Percentiles rank a stretch among this genome's conserved stretches.
Evolutionary conservation across 2,113 vertebrate species (phyloP).

Genomic region (Phrynosoma blainvillii): DNA sequence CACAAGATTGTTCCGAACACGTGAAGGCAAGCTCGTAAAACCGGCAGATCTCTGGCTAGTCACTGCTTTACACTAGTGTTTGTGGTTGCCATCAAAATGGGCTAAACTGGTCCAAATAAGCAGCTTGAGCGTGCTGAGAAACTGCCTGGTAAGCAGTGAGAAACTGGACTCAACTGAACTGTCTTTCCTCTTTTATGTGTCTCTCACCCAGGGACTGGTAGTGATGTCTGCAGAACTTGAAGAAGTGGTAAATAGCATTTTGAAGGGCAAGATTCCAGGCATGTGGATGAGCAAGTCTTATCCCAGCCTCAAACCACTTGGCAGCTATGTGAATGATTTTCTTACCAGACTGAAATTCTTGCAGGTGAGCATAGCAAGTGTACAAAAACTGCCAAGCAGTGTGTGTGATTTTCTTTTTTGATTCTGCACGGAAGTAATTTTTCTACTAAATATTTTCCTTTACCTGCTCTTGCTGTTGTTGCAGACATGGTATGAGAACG

Average conservation of each 20-base stretch:
- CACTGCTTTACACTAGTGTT: not conserved
- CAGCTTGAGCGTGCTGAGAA: not conserved
- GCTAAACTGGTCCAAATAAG: not conserved
- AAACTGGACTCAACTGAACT: not conserved
- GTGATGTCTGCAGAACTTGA: slow-evolving; percentile 89
- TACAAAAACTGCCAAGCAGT: rapidly evolving
- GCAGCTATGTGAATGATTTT: slow-evolving; percentile 88
- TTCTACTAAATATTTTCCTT: not conserved
- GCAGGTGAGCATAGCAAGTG: slow-evolving; percentile 73
- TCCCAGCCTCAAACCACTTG: slow-evolving; percentile 89
- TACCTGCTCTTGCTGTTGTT: not conserved
- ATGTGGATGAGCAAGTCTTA: slow-evolving; percentile 91
- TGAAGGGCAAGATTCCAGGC: slow-evolving; percentile 84
- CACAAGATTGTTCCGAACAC: not conserved
- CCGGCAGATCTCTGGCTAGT: not conserved
- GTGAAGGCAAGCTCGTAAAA: not conserved
- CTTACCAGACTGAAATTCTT: slow-evolving; percentile 84
- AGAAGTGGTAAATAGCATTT: slow-evolving; percentile 86
- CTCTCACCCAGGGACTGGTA: slow-evolving; percentile 79
- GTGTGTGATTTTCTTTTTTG: not conserved
- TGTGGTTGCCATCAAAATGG: not conserved
- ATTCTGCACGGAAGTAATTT: too few relatives aligned
- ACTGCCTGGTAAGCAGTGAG: not conserved
- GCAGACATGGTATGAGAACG: slow-evolving; percentile 85
- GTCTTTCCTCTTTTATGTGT: not conserved